Evolutionary conservation across 2,797 vertebrate species (phyloP).

Genomic region (Pipistrellus nathusii): DNA sequence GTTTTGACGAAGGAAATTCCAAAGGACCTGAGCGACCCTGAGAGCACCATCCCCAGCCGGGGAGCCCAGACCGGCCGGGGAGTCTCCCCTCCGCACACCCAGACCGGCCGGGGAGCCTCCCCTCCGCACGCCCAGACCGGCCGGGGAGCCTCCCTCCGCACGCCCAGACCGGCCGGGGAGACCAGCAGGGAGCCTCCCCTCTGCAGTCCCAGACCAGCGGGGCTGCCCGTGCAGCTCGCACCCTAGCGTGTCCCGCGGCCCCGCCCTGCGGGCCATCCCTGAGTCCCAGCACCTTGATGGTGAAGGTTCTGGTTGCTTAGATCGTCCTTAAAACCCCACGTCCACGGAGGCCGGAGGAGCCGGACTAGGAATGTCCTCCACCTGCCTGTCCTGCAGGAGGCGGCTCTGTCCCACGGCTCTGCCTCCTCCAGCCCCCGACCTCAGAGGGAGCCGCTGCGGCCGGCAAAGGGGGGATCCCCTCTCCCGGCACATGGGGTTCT

Average conservation of each 20-base stretch:
- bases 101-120: too few relatives aligned
- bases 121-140: too few relatives aligned
- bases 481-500: not conserved
- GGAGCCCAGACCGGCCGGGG: too few relatives aligned
- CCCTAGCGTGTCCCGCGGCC: rapidly evolving
- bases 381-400: not conserved
- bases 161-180: too few relatives aligned
- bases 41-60: too few relatives aligned
- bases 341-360: not conserved
- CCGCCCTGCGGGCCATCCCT: too few relatives aligned
- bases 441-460: rapidly evolving
- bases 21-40: not conserved
- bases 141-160: too few relatives aligned
- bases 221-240: too few relatives aligned
- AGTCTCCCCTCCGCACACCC: too few relatives aligned
- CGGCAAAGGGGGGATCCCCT: rapidly evolving
- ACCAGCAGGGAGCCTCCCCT: too few relatives aligned
- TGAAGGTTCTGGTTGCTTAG: not conserved
- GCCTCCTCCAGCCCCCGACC: not conserved
- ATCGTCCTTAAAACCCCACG: rapidly evolving
- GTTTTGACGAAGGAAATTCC: not conserved
- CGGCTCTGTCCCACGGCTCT: not conserved
- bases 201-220: too few relatives aligned
- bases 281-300: not conserved
- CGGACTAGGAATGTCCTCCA: not conserved